phyloP scores from a whole-genome alignment of 2,888 invertebrate genomes.

The Vesta saturnalis region DNA sequence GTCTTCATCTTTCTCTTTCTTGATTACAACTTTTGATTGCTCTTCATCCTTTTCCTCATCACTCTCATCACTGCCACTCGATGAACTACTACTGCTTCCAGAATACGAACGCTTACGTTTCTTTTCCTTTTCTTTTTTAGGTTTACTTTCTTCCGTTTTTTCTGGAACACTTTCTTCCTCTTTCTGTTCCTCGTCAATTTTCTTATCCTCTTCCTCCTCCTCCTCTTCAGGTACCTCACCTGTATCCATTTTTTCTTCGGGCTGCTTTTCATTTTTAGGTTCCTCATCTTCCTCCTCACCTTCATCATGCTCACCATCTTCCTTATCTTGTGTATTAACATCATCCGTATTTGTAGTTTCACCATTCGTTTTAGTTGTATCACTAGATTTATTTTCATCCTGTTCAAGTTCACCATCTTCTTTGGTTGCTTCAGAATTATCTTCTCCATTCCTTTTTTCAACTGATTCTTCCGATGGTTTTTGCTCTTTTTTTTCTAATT shows the following conservation, averaged over 20 bases:
- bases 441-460: constrained; percentile 51
- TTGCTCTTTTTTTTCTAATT: constrained; percentile 52
- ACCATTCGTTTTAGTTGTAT: constrained; percentile 40
- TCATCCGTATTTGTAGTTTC: constrained; percentile 23
- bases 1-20: constrained; percentile 54
- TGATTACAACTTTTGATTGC: constrained; percentile 52
- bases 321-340: background rate
- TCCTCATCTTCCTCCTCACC: constrained; percentile 58
- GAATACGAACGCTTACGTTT: constrained; percentile 64
- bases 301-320: constrained; percentile 50
- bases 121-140: constrained; percentile 53
- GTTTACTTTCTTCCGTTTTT: constrained; percentile 49
- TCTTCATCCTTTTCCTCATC: constrained; percentile 54
- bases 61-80: constrained; percentile 59
- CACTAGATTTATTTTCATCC: constrained; percentile 51
- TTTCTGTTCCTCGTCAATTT: constrained; percentile 42
- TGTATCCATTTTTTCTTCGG: constrained; percentile 30
- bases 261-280: constrained; percentile 48
- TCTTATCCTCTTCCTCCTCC: constrained; percentile 42
- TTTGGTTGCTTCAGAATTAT: constrained; percentile 44
- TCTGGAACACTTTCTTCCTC: constrained; percentile 37
- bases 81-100: constrained; percentile 64
- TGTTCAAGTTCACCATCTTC: constrained; percentile 53
- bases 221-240: constrained; percentile 32
- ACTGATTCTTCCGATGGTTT: constrained; percentile 23